A percentile compares a stretch with the other conserved stretches of the same genome.
These are phyloP conservation scores for Caradrina clavipalpis DNA, from an alignment of 2,888 invertebrate species.

Conservation along the genomic window DNA sequence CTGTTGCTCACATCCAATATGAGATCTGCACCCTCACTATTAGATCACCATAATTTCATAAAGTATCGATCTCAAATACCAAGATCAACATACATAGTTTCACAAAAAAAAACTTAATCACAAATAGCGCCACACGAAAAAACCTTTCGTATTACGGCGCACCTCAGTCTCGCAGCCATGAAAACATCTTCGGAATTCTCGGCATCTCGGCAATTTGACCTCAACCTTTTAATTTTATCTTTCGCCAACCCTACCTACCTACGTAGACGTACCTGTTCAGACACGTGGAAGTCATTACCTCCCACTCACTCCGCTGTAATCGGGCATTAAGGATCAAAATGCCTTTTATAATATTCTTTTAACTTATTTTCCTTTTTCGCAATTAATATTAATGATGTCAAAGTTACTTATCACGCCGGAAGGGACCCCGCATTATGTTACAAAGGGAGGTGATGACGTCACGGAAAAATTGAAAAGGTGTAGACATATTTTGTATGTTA, in stretches of 20 bases:
- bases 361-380: constrained; percentile 36
- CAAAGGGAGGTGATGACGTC: constrained; percentile 39
- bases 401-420: constrained; percentile 32
- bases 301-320: constrained; percentile 16
- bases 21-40: background rate
- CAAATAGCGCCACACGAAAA: background rate
- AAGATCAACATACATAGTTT: no score
- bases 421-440: constrained; percentile 29
- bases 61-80: background rate
- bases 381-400: constrained; percentile 52
- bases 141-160: background rate
- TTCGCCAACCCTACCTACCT: constrained; percentile 14
- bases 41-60: background rate
- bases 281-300: constrained; percentile 34
- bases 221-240: constrained; percentile 2
- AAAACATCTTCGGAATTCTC: background rate
- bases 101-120: no score
- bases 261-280: background rate
- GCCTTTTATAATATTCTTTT: constrained; percentile 17
- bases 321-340: constrained; percentile 31
- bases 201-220: constrained; percentile 13
- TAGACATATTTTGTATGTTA: constrained; percentile 17
- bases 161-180: background rate
- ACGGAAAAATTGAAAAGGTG: constrained; percentile 24
- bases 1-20: no score